Evolutionary conservation across 2,797 vertebrate genomes (phyloP).

Genomic region (Myiotriccus ornatus): DNA sequence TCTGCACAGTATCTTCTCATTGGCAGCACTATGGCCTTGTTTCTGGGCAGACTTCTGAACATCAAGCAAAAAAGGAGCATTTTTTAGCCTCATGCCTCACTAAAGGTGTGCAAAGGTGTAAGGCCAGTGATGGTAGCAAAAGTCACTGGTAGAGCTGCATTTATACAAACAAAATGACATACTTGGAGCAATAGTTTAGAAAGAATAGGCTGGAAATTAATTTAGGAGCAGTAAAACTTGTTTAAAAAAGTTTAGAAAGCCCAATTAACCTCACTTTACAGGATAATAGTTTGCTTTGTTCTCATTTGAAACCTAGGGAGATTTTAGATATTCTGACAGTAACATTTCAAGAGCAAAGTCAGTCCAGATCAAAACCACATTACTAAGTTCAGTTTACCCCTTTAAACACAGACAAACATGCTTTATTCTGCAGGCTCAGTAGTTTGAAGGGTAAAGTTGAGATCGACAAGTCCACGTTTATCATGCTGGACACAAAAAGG

Average conservation of each 20-base stretch:
- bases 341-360: background rate
- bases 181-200: background rate
- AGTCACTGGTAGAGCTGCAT: background rate
- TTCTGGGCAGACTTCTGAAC: background rate
- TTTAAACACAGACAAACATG: background rate
- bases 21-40: background rate
- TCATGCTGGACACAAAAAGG: background rate
- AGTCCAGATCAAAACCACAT: background rate
- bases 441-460: background rate
- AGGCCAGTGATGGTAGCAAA: no score
- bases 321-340: background rate
- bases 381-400: background rate
- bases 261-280: background rate
- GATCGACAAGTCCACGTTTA: background rate
- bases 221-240: background rate
- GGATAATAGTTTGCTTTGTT: background rate
- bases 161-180: background rate
- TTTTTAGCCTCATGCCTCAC: background rate
- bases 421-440: background rate
- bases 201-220: background rate
- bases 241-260: background rate
- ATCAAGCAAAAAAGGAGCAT: background rate
- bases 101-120: background rate
- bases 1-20: background rate
- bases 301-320: background rate